Conservation (phyloP, 2,888 invertebrate species). For the Actias luna region DNA sequence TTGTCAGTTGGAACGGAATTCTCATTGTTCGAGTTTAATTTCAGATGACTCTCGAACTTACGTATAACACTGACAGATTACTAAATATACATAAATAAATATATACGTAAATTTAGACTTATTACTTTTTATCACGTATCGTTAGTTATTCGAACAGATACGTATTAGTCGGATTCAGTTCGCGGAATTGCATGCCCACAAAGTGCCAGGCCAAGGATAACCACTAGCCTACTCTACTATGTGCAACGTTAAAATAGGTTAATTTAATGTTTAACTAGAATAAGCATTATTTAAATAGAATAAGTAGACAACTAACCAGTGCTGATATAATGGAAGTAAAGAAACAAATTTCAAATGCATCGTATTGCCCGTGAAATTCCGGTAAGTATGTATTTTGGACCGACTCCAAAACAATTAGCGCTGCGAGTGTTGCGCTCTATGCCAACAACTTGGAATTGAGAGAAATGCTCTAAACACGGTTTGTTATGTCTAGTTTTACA, state of each 20-base stretch:
- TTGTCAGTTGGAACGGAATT: too few relatives aligned
- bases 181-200: too few relatives aligned
- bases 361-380: constrained; percentile 63
- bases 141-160: too few relatives aligned
- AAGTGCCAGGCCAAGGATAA: too few relatives aligned
- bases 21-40: too few relatives aligned
- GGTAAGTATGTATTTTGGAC: constrained; percentile 78
- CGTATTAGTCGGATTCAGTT: too few relatives aligned
- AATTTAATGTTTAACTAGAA: not conserved
- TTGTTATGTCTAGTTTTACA: constrained; percentile 46
- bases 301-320: constrained; percentile 7
- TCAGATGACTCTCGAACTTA: too few relatives aligned
- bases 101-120: too few relatives aligned
- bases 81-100: too few relatives aligned
- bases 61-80: too few relatives aligned
- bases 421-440: constrained; percentile 46
- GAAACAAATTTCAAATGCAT: constrained; percentile 58
- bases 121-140: too few relatives aligned
- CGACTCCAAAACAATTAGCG: constrained; percentile 78
- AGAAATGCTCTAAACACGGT: constrained; percentile 59
- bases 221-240: too few relatives aligned
- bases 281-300: not conserved
- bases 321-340: constrained; percentile 20
- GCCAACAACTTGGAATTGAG: constrained; percentile 42
- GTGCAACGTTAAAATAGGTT: not conserved